A percentile compares a stretch with the other conserved stretches of the same genome.
phyloP scores from a whole-genome alignment of 2,113 vertebrate genomes.

The Trichechus manatus region DNA sequence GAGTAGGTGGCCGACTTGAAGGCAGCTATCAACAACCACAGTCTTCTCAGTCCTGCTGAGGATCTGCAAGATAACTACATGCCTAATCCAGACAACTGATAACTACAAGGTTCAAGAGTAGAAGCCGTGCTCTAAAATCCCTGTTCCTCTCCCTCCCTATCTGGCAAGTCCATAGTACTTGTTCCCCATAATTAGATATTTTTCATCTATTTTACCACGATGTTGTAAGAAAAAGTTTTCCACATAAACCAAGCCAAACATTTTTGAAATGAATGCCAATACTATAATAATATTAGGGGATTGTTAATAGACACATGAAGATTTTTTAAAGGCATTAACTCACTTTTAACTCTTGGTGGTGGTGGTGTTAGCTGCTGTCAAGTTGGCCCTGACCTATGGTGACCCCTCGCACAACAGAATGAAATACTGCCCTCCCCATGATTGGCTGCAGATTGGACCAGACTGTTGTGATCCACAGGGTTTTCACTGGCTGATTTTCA shows the following conservation, averaged over 20 bases:
- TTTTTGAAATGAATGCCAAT: conserved; percentile 8
- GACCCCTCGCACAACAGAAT: background rate
- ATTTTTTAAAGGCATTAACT: background rate
- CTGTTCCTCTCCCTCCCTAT: background rate
- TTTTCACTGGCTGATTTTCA: background rate
- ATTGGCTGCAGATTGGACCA: background rate
- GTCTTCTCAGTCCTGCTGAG: background rate
- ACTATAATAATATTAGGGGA: background rate
- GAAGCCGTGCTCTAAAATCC: background rate
- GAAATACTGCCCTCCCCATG: background rate
- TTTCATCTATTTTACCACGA: background rate
- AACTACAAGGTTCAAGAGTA: background rate
- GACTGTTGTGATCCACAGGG: background rate
- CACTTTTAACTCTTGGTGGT: background rate
- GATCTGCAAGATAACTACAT: background rate
- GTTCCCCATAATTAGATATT: background rate
- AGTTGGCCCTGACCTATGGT: background rate
- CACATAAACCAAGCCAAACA: background rate
- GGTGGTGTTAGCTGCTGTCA: background rate
- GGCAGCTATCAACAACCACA: background rate
- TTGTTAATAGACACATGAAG: background rate
- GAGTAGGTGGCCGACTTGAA: background rate
- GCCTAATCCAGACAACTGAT: background rate
- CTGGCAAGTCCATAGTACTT: background rate
- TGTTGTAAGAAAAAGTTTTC: background rate